Evolutionary conservation across 2,888 invertebrate species (phyloP), one percentile per base, ranked within the genome.

Genomic region (Acleris laterana): DNA sequence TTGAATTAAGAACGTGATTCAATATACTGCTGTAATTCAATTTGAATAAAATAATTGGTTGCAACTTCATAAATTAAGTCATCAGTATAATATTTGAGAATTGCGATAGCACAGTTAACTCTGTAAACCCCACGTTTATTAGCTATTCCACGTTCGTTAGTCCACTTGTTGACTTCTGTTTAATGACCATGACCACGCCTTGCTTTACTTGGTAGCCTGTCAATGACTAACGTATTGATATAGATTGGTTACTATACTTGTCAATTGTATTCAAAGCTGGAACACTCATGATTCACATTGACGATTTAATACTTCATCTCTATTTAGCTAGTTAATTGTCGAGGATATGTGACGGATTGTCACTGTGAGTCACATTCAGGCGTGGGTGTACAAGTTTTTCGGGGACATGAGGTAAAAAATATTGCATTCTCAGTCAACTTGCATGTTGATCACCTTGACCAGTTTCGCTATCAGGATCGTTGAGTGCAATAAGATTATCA

Each of bases 391-490:
- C 69, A 46, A 69, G 67, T 48, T 70, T 68, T 59, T 28, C 28
- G 25, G 52, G 49, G 32, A 48, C 32, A 50, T 44, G 42, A 48
- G 50, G 46, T 32, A 49, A 53, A 69, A 69, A 69, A 65, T 63
- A 70, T 55, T 70, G 71, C 70, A 71, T 55, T 68, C 63, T 77
- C 77, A 77, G 66, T 77, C 78, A 78, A 69, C 71, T 42, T 70
- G 75, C 78, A 79, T 70, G 75, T 70, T 28, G 70, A 58, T 68
- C 62, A 68, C 77, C 77, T 80, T 80, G 78, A 62, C 57, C 61
- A 60, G 44, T 53, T 56, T 69, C 63, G 67, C 68, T 67, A 67
- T 53, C 58, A 17, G 57, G 20, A 22, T 56, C 51, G 22, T 22
- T 19, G 28, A 59, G 19, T 16, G 64, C 65, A 65, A 44, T 55